These are phyloP conservation scores for Eupristina koningsbergeri DNA, from an alignment of 1,140 invertebrate genomes.

Conservation along the genomic window DNA sequence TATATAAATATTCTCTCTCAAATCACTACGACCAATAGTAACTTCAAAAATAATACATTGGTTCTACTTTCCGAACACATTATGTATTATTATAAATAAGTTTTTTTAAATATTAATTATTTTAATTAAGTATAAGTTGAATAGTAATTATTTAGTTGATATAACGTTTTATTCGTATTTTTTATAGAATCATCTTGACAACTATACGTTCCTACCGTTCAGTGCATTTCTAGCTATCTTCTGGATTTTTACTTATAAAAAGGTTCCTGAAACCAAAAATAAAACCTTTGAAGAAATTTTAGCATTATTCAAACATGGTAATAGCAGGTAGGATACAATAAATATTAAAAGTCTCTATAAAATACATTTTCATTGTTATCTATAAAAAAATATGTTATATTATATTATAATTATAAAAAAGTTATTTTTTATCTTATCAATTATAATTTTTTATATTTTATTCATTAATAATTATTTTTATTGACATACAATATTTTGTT, in stretches of 20 bases:
- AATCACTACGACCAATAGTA: too few species aligned
- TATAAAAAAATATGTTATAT: too few species aligned
- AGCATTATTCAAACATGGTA: slow-evolving; percentile 89
- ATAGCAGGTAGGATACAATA: slow-evolving; percentile 82
- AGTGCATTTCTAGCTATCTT: slow-evolving; percentile 95
- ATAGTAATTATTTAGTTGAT: too few species aligned
- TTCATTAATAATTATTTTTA: not conserved
- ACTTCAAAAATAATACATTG: too few species aligned
- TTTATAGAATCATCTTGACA: slow-evolving; percentile 87
- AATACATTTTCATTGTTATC: too few species aligned
- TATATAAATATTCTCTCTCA: too few species aligned
- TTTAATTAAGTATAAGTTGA: too few species aligned
- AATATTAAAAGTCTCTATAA: not conserved
- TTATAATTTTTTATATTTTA: not conserved
- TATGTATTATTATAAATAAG: too few species aligned
- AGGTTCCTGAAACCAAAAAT: slow-evolving; percentile 99
- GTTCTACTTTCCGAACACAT: too few species aligned
- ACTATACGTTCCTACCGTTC: slow-evolving; percentile 98
- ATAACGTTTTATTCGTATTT: not conserved
- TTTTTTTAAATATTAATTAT: too few species aligned
- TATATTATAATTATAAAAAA: too few species aligned
- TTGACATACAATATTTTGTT: not conserved
- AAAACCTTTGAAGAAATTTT: slow-evolving; percentile 98
- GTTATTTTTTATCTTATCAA: too few species aligned
- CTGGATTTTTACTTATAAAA: slow-evolving; percentile 97